These are phyloP conservation scores for Thecophora atra DNA, from an alignment of 2,888 invertebrate species.

Conservation along the genomic window DNA sequence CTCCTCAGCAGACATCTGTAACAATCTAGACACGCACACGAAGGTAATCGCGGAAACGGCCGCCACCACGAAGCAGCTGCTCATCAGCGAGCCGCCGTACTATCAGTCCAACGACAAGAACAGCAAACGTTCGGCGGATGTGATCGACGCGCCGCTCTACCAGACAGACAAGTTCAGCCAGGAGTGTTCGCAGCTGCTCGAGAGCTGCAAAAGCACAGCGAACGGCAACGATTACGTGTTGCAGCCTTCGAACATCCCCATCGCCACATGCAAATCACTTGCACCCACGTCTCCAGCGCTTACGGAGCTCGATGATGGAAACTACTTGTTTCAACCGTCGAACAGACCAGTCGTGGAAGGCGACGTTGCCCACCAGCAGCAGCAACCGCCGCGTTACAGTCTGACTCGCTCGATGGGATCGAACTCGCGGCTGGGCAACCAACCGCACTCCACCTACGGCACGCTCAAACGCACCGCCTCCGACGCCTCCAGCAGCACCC, in stretches of 20 bases:
- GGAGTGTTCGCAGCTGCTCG: constrained; percentile 64
- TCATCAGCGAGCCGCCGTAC: constrained; percentile 65
- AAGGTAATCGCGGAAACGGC: constrained; percentile 58
- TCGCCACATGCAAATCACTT: constrained; percentile 62
- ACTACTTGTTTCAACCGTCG: constrained; percentile 64
- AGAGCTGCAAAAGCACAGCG: constrained; percentile 56
- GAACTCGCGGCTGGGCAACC: constrained; percentile 47
- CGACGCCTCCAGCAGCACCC: constrained; percentile 59
- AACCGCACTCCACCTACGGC: constrained; percentile 54
- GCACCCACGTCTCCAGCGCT: constrained; percentile 60
- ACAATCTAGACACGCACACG: constrained; percentile 57
- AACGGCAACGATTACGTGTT: constrained; percentile 69
- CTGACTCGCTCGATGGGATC: constrained; percentile 51
- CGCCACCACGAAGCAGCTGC: constrained; percentile 61
- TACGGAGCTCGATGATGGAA: constrained; percentile 59
- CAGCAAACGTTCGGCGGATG: constrained; percentile 49
- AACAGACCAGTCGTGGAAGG: constrained; percentile 62
- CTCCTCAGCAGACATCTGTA: constrained; percentile 56
- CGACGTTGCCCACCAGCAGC: constrained; percentile 40
- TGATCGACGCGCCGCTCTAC: constrained; percentile 53
- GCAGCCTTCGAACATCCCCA: constrained; percentile 73
- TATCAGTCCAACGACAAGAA: constrained; percentile 65
- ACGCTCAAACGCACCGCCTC: constrained; percentile 64
- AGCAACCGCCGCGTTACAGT: constrained; percentile 46
- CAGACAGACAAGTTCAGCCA: constrained; percentile 64